Evolutionary conservation across 1,140 invertebrate species (phyloP), one percentile per base, ranked within the genome.

Genomic region (Aethina tumida): DNA sequence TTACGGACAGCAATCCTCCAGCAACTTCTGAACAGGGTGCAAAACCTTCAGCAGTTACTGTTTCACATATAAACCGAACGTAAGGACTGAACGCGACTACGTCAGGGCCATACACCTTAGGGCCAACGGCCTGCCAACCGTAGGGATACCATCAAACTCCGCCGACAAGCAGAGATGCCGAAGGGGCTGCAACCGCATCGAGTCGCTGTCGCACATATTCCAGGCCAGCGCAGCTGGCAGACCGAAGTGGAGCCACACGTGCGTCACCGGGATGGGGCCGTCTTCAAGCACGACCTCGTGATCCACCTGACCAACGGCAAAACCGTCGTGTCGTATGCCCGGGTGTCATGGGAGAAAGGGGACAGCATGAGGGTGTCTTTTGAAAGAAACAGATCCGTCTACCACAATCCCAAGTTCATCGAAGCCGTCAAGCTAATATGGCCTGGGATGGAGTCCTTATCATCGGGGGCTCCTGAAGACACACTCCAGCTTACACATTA

Each of bases 161-260:
- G 9, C 25, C 5, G 41, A 25, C 4, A 12, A 24, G 7, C n/a
- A 30, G 2, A 2, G 18, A 3, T 34, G 46, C 30, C 5, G 35
- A 9, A n/a, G n/a, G n/a, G 39, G 48, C 4, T 47, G 39, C 16
- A 12, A 34, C 0, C 4, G 14, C 0, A 13, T 17, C 0, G 50
- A 52, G 25, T 19, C 47, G 2, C n/a, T 52, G 0, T 49, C 20
- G 2, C 50, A 50, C 17, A 40, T 52, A 1, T 30, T 52, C 0
- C 50, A 52, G 10, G 12, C n/a, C 15, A 35, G 6, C 19, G 51
- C 1, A 43, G 21, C 3, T 39, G 37, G 37, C 4, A n/a, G 3
- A 18, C 22, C 8, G 35, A 36, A 18, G 21, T 18, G n/a, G 43
- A 49, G 30, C 46, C 49, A 0, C 20, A 32, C 5, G 14, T 52